Conservation (phyloP, 2,113 vertebrate genomes). For the Mohoua ochrocephala region DNA sequence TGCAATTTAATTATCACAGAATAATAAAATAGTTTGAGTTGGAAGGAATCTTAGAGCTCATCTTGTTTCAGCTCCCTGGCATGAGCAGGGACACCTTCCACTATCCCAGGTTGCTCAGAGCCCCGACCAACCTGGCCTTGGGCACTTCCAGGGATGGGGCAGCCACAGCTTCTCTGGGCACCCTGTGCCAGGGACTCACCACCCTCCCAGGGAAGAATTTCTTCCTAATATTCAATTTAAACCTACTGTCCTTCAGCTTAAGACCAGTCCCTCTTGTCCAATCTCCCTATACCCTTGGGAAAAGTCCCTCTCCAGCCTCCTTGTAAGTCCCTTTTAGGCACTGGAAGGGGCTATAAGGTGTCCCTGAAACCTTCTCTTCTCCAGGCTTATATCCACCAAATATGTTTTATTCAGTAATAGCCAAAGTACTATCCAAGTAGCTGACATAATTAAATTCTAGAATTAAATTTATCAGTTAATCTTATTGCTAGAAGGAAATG, state of each 20-base stretch:
- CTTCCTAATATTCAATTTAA: background rate
- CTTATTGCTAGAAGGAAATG: background rate
- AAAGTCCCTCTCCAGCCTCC: background rate
- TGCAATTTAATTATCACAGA: background rate
- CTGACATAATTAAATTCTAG: background rate
- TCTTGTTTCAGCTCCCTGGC: background rate
- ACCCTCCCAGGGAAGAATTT: background rate
- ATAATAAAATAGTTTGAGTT: background rate
- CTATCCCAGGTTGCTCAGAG: background rate
- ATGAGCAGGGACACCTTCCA: background rate
- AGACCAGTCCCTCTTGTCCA: background rate
- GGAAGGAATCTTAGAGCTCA: background rate
- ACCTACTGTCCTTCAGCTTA: background rate
- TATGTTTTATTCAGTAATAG: background rate
- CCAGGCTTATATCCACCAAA: background rate
- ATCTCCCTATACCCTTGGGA: background rate
- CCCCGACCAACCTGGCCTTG: background rate
- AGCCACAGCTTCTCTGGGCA: background rate
- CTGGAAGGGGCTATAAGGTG: background rate
- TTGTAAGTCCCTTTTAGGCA: background rate
- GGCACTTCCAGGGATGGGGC: background rate
- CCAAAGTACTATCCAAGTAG: background rate
- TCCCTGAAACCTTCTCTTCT: background rate
- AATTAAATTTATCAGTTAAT: background rate
- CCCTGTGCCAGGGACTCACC: background rate